A percentile compares a stretch with the other conserved stretches of the same genome.
Evolutionary conservation across 2,797 vertebrate genomes (phyloP).

Genomic region (Lepidocolaptes lacrymiger): DNA sequence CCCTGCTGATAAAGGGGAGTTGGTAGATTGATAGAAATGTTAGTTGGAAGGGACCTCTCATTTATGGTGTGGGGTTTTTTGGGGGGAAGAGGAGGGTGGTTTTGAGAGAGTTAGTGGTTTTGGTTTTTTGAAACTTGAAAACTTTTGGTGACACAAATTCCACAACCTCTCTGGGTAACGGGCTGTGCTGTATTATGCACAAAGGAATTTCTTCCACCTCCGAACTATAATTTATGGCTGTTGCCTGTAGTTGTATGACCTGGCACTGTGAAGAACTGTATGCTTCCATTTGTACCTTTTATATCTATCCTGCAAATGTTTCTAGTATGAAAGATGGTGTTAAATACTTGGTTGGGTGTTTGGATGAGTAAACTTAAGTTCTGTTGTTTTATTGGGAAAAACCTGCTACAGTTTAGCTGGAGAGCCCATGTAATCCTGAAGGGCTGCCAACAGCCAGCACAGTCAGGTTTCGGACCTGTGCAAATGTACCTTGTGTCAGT

Average conservation of each 20-base stretch:
- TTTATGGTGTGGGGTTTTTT: fast-evolving
- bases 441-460: neutral
- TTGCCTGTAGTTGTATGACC: neutral
- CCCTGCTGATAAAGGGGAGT: neutral
- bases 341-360: neutral
- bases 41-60: neutral
- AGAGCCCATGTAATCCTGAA: neutral
- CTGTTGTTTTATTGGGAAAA: neutral
- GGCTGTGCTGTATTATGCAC: neutral
- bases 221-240: neutral
- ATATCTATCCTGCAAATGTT: neutral
- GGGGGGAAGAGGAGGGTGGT: neutral
- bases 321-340: neutral
- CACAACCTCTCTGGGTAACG: neutral
- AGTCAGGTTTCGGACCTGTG: neutral
- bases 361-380: neutral
- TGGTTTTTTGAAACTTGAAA: neutral
- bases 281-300: neutral
- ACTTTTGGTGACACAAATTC: neutral
- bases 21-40: neutral
- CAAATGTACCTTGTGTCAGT: neutral
- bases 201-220: neutral
- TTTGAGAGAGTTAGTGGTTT: neutral
- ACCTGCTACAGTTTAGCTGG: neutral
- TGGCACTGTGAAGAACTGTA: neutral